Conservation (phyloP, 1,140 invertebrate genomes). For the Atta cephalotes region DNA sequence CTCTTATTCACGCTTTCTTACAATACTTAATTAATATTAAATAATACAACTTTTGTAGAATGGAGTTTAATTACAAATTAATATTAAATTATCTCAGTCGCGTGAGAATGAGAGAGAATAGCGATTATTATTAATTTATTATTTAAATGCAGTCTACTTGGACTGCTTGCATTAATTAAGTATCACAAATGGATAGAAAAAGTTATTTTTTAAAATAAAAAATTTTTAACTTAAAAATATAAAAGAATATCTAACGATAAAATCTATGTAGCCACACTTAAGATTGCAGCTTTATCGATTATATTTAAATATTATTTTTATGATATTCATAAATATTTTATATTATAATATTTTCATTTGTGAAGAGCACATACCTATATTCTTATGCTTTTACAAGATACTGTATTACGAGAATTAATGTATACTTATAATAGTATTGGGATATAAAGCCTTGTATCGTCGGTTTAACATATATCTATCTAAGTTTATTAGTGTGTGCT, state of each 20-base stretch:
- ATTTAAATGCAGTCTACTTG: conserved; percentile 27
- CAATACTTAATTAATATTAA: conserved; percentile 26
- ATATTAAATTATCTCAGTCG: conserved; percentile 31
- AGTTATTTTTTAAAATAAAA: neutral
- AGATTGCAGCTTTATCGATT: neutral
- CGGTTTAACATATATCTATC: conserved; percentile 37
- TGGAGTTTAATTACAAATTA: conserved; percentile 34
- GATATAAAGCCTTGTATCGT: conserved; percentile 22
- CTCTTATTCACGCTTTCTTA: neutral
- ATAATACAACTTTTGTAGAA: neutral
- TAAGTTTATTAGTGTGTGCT: conserved; percentile 51
- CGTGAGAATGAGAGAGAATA: neutral
- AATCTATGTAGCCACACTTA: neutral
- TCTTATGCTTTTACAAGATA: neutral
- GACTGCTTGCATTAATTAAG: conserved; percentile 6
- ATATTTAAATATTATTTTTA: conserved; percentile 28
- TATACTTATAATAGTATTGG: conserved; percentile 34
- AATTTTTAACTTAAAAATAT: neutral
- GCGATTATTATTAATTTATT: conserved; percentile 29
- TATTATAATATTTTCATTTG: neutral
- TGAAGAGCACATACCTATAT: neutral
- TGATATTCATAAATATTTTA: neutral
- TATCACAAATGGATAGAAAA: neutral
- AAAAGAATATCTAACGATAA: neutral
- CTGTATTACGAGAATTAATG: conserved; percentile 41